Base-by-base conservation (phyloP, 2,888 invertebrate genomes). In the Gandaritis pyraliata region DNA sequence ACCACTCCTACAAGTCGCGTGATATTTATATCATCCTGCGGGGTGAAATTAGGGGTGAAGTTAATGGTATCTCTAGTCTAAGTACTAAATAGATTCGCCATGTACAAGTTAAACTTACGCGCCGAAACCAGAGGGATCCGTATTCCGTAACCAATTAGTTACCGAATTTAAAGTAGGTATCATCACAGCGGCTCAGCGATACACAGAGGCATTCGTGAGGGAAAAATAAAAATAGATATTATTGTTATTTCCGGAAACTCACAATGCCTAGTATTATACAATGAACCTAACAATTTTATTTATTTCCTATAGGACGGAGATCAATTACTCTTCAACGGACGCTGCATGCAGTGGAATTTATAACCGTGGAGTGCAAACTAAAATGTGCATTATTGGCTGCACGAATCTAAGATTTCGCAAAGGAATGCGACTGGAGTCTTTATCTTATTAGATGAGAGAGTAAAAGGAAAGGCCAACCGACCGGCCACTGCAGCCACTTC, bases 401-500 rank as follows among this genome's bases (percentile, higher is more conserved):
- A 78, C 75, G 76, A 79, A 72, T 72, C 76, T 81, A 75, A 76
- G 79, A 83, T 85, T 85, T 87, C 82, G 87, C 84, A 86, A 86
- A 83, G 83, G 82, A 83, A 86, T 86, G 82, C 73, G 77, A 65
- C 73, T 80, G 46, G 71, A 74, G 72, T 72, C 73, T 71, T 73
- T 2, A 23, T 23, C 23, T 23, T 23, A 23, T 23, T 71, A 33
- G 74, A 51, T 52, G 12, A 45, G 41, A 77, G 70, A 74, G 64
- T 73, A 72, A 78, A 80, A 74, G 69, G 74, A 70, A 73, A 77
- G 73, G 76, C 80, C 69, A 74, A 87, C 91, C 83, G 80, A 92
- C 91, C 91, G 80, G 91, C 91, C 72, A 91, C 92, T 68, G 92
- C 92, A 74, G 90, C 92, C 73, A 92, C 92, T 80, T 92, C 92